Evolutionary conservation across 1,140 invertebrate genomes (phyloP).

Genomic region (Heliconius himera): DNA sequence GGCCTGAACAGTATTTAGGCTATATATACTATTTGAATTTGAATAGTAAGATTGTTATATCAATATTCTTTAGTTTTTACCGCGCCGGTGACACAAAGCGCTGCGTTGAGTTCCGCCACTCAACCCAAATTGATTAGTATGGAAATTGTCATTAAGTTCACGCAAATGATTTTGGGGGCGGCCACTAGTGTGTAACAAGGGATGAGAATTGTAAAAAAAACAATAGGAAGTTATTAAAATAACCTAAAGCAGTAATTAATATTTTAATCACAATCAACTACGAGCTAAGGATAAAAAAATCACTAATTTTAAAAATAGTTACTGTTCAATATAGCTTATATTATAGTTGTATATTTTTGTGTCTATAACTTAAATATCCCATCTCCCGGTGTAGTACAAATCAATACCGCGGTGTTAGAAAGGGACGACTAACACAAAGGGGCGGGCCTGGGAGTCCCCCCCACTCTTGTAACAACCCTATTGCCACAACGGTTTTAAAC

Average conservation of each 20-base stretch:
- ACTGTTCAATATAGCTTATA: neutral
- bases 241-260: too few relatives aligned
- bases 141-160: too few relatives aligned
- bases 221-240: neutral
- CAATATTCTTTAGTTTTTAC: too few relatives aligned
- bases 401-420: constrained; percentile 62
- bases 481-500: constrained; percentile 47
- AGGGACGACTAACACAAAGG: constrained; percentile 51
- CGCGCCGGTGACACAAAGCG: too few relatives aligned
- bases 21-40: too few relatives aligned
- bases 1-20: too few relatives aligned
- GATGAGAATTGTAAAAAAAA: neutral
- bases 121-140: too few relatives aligned
- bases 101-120: too few relatives aligned
- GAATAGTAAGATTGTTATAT: too few relatives aligned
- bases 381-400: constrained; percentile 36
- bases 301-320: neutral
- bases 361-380: neutral
- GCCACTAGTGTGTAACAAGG: neutral
- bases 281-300: neutral
- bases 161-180: too few relatives aligned
- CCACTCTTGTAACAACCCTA: constrained; percentile 44
- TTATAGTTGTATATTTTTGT: neutral
- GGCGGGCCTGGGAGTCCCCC: constrained; percentile 50
- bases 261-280: too few relatives aligned